Evolutionary conservation across 2,113 vertebrate species (phyloP), one percentile per base, ranked within the genome.

Genomic region (Tychaedon coryphoeus): DNA sequence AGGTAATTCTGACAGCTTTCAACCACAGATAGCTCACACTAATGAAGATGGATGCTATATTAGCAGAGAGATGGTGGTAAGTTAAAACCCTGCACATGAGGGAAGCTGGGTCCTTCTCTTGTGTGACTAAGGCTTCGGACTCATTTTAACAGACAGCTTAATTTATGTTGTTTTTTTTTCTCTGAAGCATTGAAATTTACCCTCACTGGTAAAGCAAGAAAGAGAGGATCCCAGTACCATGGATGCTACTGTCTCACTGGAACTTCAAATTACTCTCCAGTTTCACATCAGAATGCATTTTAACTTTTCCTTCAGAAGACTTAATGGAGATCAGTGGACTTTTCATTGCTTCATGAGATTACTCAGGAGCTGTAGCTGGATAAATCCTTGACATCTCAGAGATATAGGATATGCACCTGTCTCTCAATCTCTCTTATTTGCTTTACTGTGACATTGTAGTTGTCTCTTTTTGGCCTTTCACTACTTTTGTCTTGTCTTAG

Each of bases 1-100:
- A 86, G 88, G 72, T 95, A 90, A 94, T 88, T 92, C 64, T 74
- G 94, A 94, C 96, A 94, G 71, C 92, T 92, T 94, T 96, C 94
- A 93, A 65, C 33, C 67, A 94, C 38, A 74, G 82, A 73, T 67
- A 93, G 72, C 38, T 86, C 82, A 64, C 69, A 64, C 58, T 95
- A 96, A 96, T 94, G 90, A 96, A 95, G 94, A 96, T 88, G 72
- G 94, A 96, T 95, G 78, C 12, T 88, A 5, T 71, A 80, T 60
- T 74, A 88, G 62, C 70, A 88, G 53, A 72, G 61, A 84, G 18
- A 76, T 38, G 45, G 60, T 48, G 10, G 1, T 33, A 92, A 76
- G 74, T 85, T 86, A 77, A 95, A 96, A 51, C 17, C 60, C 9
- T 48, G 48, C 51, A 45, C 16, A 48, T 61, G 18, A 60, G 38